Conservation (phyloP, 2,113 vertebrate genomes). For the Chrysochloris asiatica region DNA sequence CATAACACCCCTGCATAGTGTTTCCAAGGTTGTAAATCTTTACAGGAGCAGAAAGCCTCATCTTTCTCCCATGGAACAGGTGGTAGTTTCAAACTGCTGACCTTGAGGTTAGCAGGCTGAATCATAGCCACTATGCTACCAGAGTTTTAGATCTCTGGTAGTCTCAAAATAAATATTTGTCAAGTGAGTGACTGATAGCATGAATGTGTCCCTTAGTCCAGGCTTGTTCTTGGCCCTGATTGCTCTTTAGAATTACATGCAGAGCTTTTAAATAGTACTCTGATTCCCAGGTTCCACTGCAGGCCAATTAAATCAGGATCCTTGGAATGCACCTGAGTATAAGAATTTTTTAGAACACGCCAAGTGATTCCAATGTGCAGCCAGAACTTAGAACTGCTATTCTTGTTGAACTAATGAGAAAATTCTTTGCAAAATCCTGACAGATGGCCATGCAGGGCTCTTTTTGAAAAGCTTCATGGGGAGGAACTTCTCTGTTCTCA, state of each 20-base stretch:
- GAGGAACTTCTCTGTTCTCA: conserved; percentile 9
- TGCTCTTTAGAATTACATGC: not conserved
- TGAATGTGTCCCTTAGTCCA: not conserved
- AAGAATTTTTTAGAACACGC: not conserved
- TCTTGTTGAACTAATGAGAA: not conserved
- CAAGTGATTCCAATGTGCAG: not conserved
- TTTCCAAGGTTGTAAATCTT: too few relatives aligned
- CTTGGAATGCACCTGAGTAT: fast-evolving
- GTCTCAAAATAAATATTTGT: not conserved
- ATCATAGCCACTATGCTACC: too few relatives aligned
- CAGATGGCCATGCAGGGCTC: not conserved
- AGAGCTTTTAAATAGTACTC: not conserved
- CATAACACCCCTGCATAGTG: too few relatives aligned
- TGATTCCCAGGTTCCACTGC: not conserved
- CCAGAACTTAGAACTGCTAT: not conserved
- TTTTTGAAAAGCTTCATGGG: conserved; percentile 2
- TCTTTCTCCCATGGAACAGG: too few relatives aligned
- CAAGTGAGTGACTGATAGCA: not conserved
- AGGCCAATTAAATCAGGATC: not conserved
- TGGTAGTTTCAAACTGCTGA: too few relatives aligned
- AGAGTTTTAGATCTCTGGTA: fast-evolving
- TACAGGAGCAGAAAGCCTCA: too few relatives aligned
- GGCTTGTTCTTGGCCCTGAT: fast-evolving
- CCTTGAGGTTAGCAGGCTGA: too few relatives aligned
- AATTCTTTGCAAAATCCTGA: not conserved